Percentiles rank a stretch among this genome's conserved stretches.
phyloP scores from a whole-genome alignment of 2,113 vertebrate genomes.

The Scalopus aquaticus region DNA sequence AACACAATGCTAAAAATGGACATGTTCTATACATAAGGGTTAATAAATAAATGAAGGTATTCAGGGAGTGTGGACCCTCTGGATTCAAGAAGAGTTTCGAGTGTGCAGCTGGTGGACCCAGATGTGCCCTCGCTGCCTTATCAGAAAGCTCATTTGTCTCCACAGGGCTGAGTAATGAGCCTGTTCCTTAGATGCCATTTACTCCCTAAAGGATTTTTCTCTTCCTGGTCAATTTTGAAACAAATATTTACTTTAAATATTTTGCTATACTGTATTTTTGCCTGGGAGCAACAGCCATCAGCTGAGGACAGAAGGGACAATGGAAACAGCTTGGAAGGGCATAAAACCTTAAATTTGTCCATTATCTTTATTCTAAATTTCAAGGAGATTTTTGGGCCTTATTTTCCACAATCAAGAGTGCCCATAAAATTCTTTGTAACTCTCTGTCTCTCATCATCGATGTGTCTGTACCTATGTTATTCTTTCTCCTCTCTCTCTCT shows the following conservation, averaged over 20 bases:
- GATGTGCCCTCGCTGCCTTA: background rate
- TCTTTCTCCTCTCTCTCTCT: too few species aligned
- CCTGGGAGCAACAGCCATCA: background rate
- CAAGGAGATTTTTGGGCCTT: background rate
- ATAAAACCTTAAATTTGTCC: background rate
- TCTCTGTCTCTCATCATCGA: too few species aligned
- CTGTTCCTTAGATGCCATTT: slow-evolving; percentile 6
- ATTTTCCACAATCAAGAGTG: slow-evolving; percentile 10
- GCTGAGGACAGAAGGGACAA: background rate
- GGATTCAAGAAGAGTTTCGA: background rate
- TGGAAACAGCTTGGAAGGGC: background rate
- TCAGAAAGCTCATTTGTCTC: slow-evolving; percentile 53
- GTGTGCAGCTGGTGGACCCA: slow-evolving; percentile 30
- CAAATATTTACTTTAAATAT: slow-evolving; percentile 14
- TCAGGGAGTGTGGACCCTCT: background rate
- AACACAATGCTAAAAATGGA: background rate
- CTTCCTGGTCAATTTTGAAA: slow-evolving; percentile 25
- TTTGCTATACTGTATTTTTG: background rate
- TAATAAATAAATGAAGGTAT: background rate
- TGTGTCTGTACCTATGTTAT: too few species aligned
- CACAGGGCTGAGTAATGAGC: slow-evolving; percentile 32
- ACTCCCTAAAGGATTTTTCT: slow-evolving; percentile 42
- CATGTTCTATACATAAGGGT: background rate
- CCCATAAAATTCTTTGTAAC: background rate
- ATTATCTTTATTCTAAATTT: background rate